Base-by-base conservation (phyloP, 2,888 invertebrate species). In the Agonopterix alstromeriana region DNA sequence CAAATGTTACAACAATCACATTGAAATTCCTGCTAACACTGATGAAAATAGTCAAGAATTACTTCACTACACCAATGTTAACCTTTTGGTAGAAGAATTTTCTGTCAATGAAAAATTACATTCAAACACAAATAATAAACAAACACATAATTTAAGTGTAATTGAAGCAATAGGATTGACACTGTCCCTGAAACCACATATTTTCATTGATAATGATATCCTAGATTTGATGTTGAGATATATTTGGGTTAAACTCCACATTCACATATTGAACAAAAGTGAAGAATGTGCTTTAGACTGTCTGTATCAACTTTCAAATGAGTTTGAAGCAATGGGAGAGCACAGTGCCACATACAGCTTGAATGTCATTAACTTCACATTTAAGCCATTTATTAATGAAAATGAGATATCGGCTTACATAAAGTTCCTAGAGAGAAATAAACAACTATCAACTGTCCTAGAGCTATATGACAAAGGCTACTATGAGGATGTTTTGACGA, bases 401-500 rank as follows among this genome's bases (percentile, higher is more conserved):
- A 59, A 52, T 55, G 82, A 82, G 68, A 72, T 84, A 41, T 58
- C 68, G 40, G 70, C 70, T 35, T 76, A 78, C 27, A 80, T 90
- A 0, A 79, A 80, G 48, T 82, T 78, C 52, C 72, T 87, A 40
- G 88, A 89, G 56, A 80, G 90, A 54, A 90, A 90, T 65, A 90
- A 88, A 56, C 84, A 84, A 56, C 72, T 95, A 17, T 90, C 92
- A 10, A 92, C 92, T 58, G 91, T 95, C 0, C 90, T 93, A 70
- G 89, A 90, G 49, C 77, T 94, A n/a, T 93, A 92, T 70, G 90
- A 92, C 14, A 86, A 86, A 11, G 90, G 92, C 42, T 89, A 90
- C 46, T 95, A 93, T 68, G 83, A 90, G 12, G 93, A 94, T 61
- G 90, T 95, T 0, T 88, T 93, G 11, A 80, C 87, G 11, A 92